Percentiles rank a stretch among this genome's conserved stretches.
Evolutionary conservation across 2,888 invertebrate species (phyloP).

Genomic region (Pseudococcus longispinus): DNA sequence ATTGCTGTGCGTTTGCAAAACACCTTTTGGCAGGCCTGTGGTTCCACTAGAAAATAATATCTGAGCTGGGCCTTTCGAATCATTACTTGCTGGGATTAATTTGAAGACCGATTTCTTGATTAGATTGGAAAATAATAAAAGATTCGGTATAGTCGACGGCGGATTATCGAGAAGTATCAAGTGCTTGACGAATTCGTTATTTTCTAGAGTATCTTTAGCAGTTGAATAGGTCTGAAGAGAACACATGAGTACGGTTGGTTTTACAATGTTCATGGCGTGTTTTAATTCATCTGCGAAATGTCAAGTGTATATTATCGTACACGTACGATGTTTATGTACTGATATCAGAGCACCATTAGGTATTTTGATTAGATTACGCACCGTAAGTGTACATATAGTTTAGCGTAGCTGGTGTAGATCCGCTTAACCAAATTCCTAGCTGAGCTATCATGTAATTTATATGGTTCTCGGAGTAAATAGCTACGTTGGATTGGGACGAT

Average conservation of each 20-base stretch:
- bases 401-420: constrained; percentile 73
- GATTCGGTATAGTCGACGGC: neutral
- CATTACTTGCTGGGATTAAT: neutral
- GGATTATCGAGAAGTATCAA: neutral
- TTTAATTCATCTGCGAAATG: neutral
- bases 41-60: constrained; percentile 76
- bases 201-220: neutral
- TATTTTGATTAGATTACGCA: constrained; percentile 58
- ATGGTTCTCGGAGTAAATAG: constrained; percentile 71
- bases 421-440: constrained; percentile 73
- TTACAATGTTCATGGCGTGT: neutral
- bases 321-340: neutral
- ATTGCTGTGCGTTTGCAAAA: constrained; percentile 72
- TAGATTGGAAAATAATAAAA: neutral
- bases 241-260: neutral
- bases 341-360: neutral
- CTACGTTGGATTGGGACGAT: neutral
- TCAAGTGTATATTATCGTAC: neutral
- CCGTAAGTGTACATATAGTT: constrained; percentile 75
- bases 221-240: neutral
- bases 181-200: neutral
- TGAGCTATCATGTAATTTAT: constrained; percentile 76
- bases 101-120: neutral
- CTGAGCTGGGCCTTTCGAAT: constrained; percentile 62
- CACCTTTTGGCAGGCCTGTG: constrained; percentile 83